These are phyloP conservation scores for Muscicapa comitata DNA, from an alignment of 2,797 vertebrate species.

Conservation along the genomic window DNA sequence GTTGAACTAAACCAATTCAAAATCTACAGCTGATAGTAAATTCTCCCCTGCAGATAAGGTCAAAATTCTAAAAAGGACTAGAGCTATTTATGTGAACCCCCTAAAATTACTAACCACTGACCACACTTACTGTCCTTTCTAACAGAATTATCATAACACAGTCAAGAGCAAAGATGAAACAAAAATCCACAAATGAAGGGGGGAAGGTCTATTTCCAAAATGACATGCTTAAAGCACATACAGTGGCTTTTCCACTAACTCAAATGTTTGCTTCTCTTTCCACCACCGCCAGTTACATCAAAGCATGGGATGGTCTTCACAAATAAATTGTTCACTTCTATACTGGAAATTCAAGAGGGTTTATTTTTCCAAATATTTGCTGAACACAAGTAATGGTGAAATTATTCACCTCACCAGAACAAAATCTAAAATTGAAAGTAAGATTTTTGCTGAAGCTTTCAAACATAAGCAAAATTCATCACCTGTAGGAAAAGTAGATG, in stretches of 20 bases:
- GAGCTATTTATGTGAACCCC: neutral
- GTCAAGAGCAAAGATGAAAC: neutral
- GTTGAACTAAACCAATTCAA: neutral
- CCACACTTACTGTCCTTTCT: neutral
- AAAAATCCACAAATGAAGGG: neutral
- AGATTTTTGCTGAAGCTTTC: neutral
- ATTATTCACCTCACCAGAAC: neutral
- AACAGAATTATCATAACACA: neutral
- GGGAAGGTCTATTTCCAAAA: neutral
- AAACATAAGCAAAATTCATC: neutral
- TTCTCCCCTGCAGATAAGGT: neutral
- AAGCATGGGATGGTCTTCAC: neutral
- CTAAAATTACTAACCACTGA: neutral
- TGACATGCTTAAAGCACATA: neutral
- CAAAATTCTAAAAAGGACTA: neutral
- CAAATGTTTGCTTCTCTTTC: neutral
- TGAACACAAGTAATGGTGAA: neutral
- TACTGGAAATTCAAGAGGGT: neutral
- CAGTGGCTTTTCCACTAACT: neutral
- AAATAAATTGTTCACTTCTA: neutral
- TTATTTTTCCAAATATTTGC: neutral
- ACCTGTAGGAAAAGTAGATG: neutral
- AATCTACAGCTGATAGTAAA: neutral
- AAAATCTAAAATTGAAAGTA: neutral
- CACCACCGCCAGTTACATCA: neutral